Base-by-base conservation (phyloP, 1,140 invertebrate genomes). In the Drosophila dunni region DNA sequence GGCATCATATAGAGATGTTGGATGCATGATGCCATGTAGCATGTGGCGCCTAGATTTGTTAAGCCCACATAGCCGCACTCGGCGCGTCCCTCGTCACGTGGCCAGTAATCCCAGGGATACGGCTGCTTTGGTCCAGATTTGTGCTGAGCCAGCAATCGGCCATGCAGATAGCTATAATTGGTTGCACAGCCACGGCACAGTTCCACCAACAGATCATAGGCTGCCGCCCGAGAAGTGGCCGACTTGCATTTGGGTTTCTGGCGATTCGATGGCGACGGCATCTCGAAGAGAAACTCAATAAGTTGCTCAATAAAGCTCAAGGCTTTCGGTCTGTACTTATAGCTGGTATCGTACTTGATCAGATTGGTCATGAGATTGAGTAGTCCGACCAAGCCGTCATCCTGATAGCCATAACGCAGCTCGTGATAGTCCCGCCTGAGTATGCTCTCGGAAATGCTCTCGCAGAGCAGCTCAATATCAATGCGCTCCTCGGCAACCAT, bases 1-100 rank as follows among this genome's bases (percentile, higher is more conserved):
- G 97, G 98, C 95, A 99, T 98, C 98, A 99, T 99, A 85, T 97
- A 99, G 33, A 99, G 92, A 93, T 98, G 98, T 91, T 99, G 98
- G 95, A 99, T 97, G 90, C 97, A 98, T 17, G 98, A 98, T 3
- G 98, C 98, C 97, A 99, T 98, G 92, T 99, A 99, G 92, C 98
- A 99, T 0, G 98, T 99, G 10, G 98, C 98, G 17, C 98, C 98
- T 5, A 99, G 93, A 93, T 99, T 99, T 0, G 97, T 98, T 4
- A 99, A 93, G 0, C 98, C 98, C 0, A 98, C 97, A 92, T 98
- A 98, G 5, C 98, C 98, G 92, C 97, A 98, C 81, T 98, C 97
- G 0, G 97, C 97, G 3, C 98, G 93, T 0, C 97, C 97, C 92
- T 98, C 98, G 85, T 99, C 98, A 70, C 98, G 96, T 1, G 98